These are phyloP conservation scores for Dasyornis broadbenti DNA, from an alignment of 2,113 vertebrate species.

Conservation along the genomic window DNA sequence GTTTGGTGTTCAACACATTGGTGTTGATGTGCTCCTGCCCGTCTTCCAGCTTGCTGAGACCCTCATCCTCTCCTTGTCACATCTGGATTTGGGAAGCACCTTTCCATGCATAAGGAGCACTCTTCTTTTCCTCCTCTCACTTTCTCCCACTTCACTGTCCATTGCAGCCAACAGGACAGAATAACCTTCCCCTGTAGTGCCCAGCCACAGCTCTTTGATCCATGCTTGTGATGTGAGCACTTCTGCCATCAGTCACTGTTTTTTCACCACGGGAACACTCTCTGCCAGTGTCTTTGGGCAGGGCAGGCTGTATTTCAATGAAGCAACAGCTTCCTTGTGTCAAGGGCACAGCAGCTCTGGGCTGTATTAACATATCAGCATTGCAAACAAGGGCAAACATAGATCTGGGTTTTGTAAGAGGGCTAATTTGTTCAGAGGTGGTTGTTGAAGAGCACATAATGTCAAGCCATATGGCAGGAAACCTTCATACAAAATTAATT, in stretches of 20 bases:
- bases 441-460: neutral
- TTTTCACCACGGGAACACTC: neutral
- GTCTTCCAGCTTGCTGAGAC: neutral
- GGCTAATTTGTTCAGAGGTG: neutral
- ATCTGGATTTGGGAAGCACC: neutral
- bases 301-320: neutral
- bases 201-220: neutral
- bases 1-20: neutral
- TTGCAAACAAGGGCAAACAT: neutral
- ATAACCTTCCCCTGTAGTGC: neutral
- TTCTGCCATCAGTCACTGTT: neutral
- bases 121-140: neutral
- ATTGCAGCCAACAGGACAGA: neutral
- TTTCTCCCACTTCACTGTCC: neutral
- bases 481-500: neutral
- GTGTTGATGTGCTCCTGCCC: neutral
- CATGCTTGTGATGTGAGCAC: neutral
- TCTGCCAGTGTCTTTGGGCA: neutral
- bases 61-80: neutral
- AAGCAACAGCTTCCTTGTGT: conserved; percentile 2
- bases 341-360: neutral
- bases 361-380: neutral
- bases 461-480: conserved; percentile 17
- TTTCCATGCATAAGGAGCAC: neutral
- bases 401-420: neutral